A percentile compares a stretch with the other conserved stretches of the same genome.
phyloP scores from a whole-genome alignment of 2,888 invertebrate genomes.

The Crioceris asparagi region DNA sequence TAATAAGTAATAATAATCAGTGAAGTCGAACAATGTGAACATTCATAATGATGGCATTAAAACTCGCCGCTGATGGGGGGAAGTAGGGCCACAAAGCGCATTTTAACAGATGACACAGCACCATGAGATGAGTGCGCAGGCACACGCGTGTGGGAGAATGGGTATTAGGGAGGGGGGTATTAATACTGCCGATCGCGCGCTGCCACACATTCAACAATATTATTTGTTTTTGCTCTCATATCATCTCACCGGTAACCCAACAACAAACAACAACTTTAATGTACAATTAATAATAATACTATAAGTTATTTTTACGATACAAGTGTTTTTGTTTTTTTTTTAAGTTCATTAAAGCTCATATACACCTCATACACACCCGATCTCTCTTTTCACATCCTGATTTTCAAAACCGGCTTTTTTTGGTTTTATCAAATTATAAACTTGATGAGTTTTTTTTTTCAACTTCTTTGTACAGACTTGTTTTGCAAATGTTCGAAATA shows the following conservation, averaged over 20 bases:
- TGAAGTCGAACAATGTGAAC: no score
- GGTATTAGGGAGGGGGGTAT: no score
- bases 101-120: constrained; percentile 33
- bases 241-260: constrained; percentile 30
- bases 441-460: no score
- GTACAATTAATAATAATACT: constrained; percentile 37
- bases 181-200: constrained; percentile 38
- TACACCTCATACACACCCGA: constrained; percentile 21
- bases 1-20: no score
- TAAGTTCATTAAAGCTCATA: constrained; percentile 37
- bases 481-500: no score
- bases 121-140: constrained; percentile 35
- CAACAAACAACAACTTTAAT: constrained; percentile 35
- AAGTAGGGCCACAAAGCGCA: no score
- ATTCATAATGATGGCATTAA: no score
- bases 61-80: no score
- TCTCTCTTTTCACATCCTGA: no score
- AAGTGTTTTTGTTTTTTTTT: constrained; percentile 22
- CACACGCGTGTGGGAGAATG: constrained; percentile 35
- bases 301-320: constrained; percentile 35
- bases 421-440: no score
- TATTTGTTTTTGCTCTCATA: constrained; percentile 3
- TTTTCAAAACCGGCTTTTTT: no score
- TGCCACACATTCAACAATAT: constrained; percentile 36
- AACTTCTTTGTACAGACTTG: no score